These are phyloP conservation scores for Nesidiocoris tenuis DNA, from an alignment of 2,888 invertebrate genomes.

Conservation along the genomic window DNA sequence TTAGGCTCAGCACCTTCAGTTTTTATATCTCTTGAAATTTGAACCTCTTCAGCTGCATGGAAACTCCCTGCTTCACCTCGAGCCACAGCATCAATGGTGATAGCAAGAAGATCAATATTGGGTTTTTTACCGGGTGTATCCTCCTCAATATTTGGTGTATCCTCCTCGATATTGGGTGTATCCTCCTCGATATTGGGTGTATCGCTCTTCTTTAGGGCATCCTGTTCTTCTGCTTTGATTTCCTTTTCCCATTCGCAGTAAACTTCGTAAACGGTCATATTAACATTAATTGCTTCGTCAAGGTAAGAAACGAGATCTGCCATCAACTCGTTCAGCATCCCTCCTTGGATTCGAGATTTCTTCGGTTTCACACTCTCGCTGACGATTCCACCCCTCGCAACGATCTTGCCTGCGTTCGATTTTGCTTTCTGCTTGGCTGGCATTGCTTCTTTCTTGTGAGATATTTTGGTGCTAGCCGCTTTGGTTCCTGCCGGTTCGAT, in stretches of 20 bases:
- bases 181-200: too few species aligned
- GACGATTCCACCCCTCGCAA: background rate
- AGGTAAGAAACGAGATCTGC: background rate
- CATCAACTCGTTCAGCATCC: background rate
- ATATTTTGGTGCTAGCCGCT: background rate
- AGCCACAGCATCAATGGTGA: slow-evolving; percentile 22
- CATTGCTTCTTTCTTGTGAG: background rate
- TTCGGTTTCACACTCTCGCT: background rate
- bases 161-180: too few species aligned
- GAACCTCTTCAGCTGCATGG: background rate
- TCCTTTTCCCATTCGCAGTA: background rate
- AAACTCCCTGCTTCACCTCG: slow-evolving; percentile 4
- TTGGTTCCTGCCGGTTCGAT: background rate
- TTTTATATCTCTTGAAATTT: background rate
- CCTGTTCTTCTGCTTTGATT: background rate
- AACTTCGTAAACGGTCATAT: background rate
- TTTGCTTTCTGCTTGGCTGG: background rate
- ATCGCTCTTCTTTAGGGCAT: too few species aligned
- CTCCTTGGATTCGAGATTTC: background rate
- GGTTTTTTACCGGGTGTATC: background rate
- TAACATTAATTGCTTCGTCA: background rate
- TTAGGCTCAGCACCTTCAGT: background rate
- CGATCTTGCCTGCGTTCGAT: background rate
- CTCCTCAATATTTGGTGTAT: too few species aligned
- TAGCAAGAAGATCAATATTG: background rate